Base-by-base conservation (phyloP, 2,113 vertebrate species). In the Crotalus tigris region DNA sequence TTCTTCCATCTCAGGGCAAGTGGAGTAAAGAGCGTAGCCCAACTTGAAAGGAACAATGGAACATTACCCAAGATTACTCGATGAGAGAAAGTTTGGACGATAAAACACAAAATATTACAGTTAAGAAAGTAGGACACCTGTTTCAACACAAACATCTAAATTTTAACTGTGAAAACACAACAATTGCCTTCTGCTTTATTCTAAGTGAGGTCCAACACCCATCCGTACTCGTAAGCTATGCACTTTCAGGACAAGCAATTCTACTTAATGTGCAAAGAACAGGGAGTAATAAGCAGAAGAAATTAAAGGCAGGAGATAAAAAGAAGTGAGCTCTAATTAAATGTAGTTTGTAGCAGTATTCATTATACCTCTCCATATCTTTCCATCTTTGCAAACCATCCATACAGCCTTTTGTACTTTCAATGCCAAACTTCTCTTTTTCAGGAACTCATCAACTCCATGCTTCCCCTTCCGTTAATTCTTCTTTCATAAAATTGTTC, bases 1-100 rank as follows among this genome's bases (percentile, higher is more conserved):
- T 85, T 15, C n/a, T 86, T 86, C 39, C 75, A 44, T 86, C 75
- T 54, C 85, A 93, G 92, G 92, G 19, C 46, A 24, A 85, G 11
- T 93, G 92, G 92, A 90, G 85, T 86, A 46, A 93, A 49, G 57
- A 93, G 55, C 44, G 3, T 55, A 26, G 85, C 55, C 33, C 88
- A 93, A 12, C 15, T 93, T 93, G 88, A 93, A 86, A 90, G 57
- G 55, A 93, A 24, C 53, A 85, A 93, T 61, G 92, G 92, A 51
- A 90, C 92, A 51, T 39, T 89, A 81, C 92, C 90, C 51, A 93
- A 89, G 54, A 93, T 91, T 89, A 93, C 64, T 59, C 89, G 57
- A 89, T 89, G 75, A 93, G 53, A 91, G 44, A 53, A 61, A n/a
- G 44, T 85, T n/a, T 13, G 23, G 93, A 89, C 44, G 44, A 61